A percentile compares a stretch with the other conserved stretches of the same genome.
These are phyloP conservation scores for Ciconia nigra DNA, from an alignment of 2,797 vertebrate genomes.

Conservation along the genomic window DNA sequence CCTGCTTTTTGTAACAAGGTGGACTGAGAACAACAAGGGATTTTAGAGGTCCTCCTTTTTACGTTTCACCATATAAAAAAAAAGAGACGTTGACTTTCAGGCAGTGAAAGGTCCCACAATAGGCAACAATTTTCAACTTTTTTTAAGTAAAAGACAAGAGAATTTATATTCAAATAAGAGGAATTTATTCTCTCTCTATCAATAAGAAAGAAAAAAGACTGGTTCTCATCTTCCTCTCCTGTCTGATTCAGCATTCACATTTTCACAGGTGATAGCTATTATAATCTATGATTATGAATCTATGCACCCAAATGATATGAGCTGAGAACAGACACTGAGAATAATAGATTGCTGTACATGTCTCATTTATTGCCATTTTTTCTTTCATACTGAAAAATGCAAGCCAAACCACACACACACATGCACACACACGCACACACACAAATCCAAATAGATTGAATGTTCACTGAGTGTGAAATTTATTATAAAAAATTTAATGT, in stretches of 20 bases:
- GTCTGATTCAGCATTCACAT: conserved; percentile 68
- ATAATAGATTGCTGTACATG: conserved; percentile 60
- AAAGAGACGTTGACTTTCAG: conserved; percentile 47
- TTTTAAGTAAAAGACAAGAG: conserved; percentile 60
- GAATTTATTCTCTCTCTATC: conserved; percentile 20
- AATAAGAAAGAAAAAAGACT: background rate
- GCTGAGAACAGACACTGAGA: conserved; percentile 60
- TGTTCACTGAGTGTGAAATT: conserved; percentile 66
- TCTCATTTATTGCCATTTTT: conserved; percentile 70
- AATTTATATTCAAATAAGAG: conserved; percentile 59
- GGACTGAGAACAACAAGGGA: conserved; percentile 48
- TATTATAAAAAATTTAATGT: conserved; percentile 48
- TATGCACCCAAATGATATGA: conserved; percentile 58
- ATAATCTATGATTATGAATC: conserved; percentile 74
- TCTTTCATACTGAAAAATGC: conserved; percentile 54
- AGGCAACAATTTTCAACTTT: conserved; percentile 68
- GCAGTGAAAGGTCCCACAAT: conserved; percentile 45
- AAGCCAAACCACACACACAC: conserved; percentile 19
- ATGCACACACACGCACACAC: background rate
- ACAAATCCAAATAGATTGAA: conserved; percentile 57
- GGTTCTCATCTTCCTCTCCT: conserved; percentile 45
- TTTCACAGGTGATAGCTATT: conserved; percentile 71
- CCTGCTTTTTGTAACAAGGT: conserved; percentile 57
- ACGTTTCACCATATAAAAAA: conserved; percentile 22
- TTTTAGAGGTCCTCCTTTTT: conserved; percentile 57